phyloP scores from a whole-genome alignment of 2,797 vertebrate species.

The Argya squamiceps region DNA sequence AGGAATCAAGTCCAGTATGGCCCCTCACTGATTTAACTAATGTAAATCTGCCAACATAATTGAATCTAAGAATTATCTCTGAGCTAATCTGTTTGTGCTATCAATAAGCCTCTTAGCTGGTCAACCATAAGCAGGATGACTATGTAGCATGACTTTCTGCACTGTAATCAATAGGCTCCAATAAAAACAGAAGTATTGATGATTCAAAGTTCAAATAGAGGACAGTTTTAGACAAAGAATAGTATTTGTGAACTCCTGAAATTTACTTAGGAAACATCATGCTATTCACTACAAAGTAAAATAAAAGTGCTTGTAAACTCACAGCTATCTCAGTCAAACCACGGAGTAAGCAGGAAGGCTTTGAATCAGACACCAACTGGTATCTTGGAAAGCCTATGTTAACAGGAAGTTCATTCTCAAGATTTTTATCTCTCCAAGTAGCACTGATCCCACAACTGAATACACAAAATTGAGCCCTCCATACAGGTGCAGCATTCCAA shows the following conservation, averaged over 20 bases:
- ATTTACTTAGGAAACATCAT: background rate
- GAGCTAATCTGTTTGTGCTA: slow-evolving; percentile 54
- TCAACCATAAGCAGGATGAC: slow-evolving; percentile 32
- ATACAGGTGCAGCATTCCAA: background rate
- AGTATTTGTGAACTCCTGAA: background rate
- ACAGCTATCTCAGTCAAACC: background rate
- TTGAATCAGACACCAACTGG: background rate
- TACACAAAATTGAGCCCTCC: background rate
- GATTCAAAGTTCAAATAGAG: slow-evolving; percentile 38
- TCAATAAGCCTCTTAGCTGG: slow-evolving; percentile 66
- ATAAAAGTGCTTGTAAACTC: background rate
- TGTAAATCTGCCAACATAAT: slow-evolving; percentile 46
- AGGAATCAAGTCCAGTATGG: background rate
- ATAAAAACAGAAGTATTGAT: slow-evolving; percentile 3
- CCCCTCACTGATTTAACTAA: background rate
- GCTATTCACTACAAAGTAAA: background rate
- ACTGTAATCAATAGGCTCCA: background rate
- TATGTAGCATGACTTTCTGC: background rate
- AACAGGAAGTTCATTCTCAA: background rate
- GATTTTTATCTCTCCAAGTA: background rate
- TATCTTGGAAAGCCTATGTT: background rate
- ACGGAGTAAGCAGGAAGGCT: background rate
- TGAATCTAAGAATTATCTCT: slow-evolving; percentile 59
- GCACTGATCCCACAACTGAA: background rate
- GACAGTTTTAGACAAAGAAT: background rate